Percentiles rank a stretch among this genome's conserved stretches.
Evolutionary conservation across 1,140 invertebrate species (phyloP).

Genomic region (Subanguina moxae): DNA sequence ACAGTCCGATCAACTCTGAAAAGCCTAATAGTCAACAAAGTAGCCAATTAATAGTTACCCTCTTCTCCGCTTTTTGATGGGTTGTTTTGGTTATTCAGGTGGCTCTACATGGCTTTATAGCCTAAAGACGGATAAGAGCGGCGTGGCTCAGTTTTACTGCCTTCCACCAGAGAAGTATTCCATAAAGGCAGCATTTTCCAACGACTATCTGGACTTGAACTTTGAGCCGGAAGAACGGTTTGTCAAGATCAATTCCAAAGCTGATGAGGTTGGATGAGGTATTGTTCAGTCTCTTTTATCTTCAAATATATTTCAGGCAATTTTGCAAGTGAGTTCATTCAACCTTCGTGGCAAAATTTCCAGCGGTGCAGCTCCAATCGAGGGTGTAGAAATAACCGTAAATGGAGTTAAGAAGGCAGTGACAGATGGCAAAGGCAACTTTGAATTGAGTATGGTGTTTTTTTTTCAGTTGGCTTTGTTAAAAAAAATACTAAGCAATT

Average conservation of each 20-base stretch:
- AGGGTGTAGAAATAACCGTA: not conserved
- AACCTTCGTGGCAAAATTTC: not conserved
- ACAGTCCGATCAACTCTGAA: conserved; percentile 37
- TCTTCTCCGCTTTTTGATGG: too few relatives aligned
- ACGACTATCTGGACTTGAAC: not conserved
- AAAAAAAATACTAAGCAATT: not conserved
- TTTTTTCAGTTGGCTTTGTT: not conserved
- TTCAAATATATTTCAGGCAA: not conserved
- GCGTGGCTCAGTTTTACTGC: conserved; percentile 59
- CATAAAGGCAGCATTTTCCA: conserved; percentile 2
- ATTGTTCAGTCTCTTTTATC: not conserved
- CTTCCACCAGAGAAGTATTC: conserved; percentile 22
- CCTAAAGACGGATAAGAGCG: conserved; percentile 70
- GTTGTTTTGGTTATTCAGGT: too few relatives aligned
- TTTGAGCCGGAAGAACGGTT: conserved; percentile 13
- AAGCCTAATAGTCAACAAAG: conserved; percentile 56
- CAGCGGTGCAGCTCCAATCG: not conserved
- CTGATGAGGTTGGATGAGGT: not conserved
- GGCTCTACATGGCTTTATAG: conserved; percentile 69
- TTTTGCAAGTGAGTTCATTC: conserved; percentile 1
- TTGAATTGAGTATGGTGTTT: not conserved
- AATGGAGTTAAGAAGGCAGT: conserved; percentile 6
- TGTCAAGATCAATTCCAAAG: not conserved
- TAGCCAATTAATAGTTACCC: too few relatives aligned
- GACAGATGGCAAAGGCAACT: not conserved